Percentiles rank a stretch among this genome's conserved stretches.
Evolutionary conservation across 2,113 vertebrate species (phyloP).

Genomic region (Mirza zaza): DNA sequence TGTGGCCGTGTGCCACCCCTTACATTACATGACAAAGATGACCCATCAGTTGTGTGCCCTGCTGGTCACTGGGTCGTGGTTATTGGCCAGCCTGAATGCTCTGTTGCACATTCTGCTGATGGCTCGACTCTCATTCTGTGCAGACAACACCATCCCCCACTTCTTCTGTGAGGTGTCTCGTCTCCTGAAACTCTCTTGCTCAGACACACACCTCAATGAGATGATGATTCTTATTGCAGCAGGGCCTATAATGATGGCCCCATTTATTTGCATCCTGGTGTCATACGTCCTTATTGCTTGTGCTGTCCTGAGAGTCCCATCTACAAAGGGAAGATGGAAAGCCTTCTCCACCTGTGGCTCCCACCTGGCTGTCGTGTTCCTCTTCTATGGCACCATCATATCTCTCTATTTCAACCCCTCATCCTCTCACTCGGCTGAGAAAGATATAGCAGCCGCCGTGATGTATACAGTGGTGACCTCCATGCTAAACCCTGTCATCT

Average conservation of each 20-base stretch:
- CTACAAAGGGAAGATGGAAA: conserved; percentile 54
- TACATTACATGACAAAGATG: conserved; percentile 36
- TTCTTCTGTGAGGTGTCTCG: conserved; percentile 79
- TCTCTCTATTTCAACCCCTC: conserved; percentile 63
- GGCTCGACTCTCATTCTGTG: conserved; percentile 68
- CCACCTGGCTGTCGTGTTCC: conserved; percentile 70
- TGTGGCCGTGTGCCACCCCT: conserved; percentile 36
- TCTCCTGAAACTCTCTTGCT: conserved; percentile 72
- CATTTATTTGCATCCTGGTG: too few species aligned
- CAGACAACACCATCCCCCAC: conserved; percentile 62
- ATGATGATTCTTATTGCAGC: background rate
- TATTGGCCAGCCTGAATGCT: background rate
- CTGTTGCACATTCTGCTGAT: conserved; percentile 73
- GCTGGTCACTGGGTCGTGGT: conserved; percentile 51
- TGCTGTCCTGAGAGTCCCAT: conserved; percentile 55
- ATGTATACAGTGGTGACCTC: conserved; percentile 79
- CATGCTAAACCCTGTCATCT: conserved; percentile 78
- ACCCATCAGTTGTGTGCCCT: background rate
- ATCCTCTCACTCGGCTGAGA: background rate
- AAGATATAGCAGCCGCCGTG: conserved; percentile 57
- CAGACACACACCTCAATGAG: conserved; percentile 27
- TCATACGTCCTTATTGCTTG: too few species aligned
- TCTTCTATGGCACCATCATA: conserved; percentile 81
- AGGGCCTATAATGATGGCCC: too few species aligned
- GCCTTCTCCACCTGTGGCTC: conserved; percentile 78